A percentile compares a stretch with the other conserved stretches of the same genome.
phyloP scores from a whole-genome alignment of 2,113 vertebrate species.

The Trichechus manatus region DNA sequence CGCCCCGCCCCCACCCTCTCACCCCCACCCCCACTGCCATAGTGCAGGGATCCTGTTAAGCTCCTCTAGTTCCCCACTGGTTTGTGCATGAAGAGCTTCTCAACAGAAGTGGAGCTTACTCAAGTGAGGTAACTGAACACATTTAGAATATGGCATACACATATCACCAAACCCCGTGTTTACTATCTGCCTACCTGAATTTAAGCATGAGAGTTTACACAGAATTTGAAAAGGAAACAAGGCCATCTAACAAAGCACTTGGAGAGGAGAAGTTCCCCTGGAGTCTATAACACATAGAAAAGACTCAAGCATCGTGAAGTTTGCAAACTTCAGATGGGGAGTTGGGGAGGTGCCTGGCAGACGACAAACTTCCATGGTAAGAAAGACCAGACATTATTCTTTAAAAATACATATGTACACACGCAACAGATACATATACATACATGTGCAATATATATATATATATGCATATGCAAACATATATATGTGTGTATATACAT shows the following conservation, averaged over 20 bases:
- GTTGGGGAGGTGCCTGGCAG: not conserved
- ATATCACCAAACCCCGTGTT: not conserved
- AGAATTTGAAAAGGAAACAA: slow-evolving; percentile 64
- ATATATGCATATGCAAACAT: too few species aligned
- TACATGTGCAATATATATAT: too few species aligned
- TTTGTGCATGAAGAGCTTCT: not conserved
- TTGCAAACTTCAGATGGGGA: slow-evolving; percentile 5
- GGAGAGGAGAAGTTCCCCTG: not conserved
- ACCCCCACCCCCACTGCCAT: not conserved
- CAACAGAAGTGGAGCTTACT: not conserved
- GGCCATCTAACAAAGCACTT: not conserved
- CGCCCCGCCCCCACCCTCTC: not conserved
- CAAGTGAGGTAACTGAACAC: not conserved
- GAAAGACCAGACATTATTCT: not conserved
- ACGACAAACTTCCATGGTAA: not conserved
- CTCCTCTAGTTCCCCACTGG: not conserved
- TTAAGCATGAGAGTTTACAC: not conserved
- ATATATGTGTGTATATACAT: not conserved
- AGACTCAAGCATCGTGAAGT: not conserved
- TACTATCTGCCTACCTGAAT: slow-evolving; percentile 13
- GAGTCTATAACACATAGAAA: not conserved
- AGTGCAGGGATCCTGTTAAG: not conserved
- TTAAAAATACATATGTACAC: not conserved
- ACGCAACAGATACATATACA: not conserved
- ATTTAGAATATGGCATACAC: not conserved